Percentiles rank a stretch among this genome's conserved stretches.
Conservation (phyloP, 2,888 invertebrate species). For the Phlogophora meticulosa region DNA sequence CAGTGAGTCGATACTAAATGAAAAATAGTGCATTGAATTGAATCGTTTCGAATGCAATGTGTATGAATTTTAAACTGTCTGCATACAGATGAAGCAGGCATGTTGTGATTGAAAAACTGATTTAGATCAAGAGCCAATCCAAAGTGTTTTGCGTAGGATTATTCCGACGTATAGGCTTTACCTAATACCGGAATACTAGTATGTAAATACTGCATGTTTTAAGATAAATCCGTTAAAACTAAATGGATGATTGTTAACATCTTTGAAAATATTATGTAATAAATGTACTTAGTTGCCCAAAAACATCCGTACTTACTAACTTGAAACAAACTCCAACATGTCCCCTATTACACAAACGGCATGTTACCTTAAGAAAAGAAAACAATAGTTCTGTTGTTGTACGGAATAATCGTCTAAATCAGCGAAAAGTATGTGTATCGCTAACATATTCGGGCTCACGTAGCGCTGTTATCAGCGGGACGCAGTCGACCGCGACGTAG, state of each 20-base stretch:
- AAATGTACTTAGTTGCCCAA: too few relatives aligned
- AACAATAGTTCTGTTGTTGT: slow-evolving; percentile 43
- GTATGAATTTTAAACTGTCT: slow-evolving; percentile 78
- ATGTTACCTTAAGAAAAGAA: slow-evolving; percentile 26
- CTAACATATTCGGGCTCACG: slow-evolving; percentile 87
- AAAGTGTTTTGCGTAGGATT: slow-evolving; percentile 17
- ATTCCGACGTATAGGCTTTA: background rate
- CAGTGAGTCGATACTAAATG: slow-evolving; percentile 62
- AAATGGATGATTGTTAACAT: too few relatives aligned
- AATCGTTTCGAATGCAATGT: slow-evolving; percentile 69
- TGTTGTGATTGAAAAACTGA: slow-evolving; percentile 66
- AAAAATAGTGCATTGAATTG: slow-evolving; percentile 68
- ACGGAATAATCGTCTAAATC: slow-evolving; percentile 69
- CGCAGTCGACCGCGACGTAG: slow-evolving; percentile 70
- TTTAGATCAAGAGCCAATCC: slow-evolving; percentile 54
- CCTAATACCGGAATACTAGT: background rate
- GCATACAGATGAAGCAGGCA: slow-evolving; percentile 73
- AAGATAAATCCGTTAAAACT: too few relatives aligned
- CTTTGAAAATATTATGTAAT: too few relatives aligned
- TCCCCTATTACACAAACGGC: background rate
- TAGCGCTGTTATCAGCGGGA: slow-evolving; percentile 76
- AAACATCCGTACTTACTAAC: too few relatives aligned
- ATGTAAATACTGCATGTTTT: too few relatives aligned
- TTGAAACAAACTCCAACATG: background rate
- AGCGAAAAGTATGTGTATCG: slow-evolving; percentile 78